Evolutionary conservation across 2,888 invertebrate species (phyloP).

Genomic region (Eupithecia centaureata): DNA sequence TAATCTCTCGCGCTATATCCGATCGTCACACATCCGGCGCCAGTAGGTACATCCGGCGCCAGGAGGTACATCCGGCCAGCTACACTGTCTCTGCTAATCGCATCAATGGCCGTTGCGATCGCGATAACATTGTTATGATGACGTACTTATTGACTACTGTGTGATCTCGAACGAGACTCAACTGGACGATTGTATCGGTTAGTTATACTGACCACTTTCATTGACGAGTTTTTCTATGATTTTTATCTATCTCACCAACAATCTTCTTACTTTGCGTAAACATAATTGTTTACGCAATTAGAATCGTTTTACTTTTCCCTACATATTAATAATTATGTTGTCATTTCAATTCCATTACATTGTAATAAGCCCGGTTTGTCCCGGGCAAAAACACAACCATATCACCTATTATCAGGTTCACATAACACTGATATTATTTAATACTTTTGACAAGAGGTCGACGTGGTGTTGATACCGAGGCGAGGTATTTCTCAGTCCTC

Average conservation of each 20-base stretch:
- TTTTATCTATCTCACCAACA: too few species aligned
- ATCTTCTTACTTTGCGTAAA: too few species aligned
- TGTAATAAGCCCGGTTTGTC: too few species aligned
- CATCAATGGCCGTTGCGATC: conserved; percentile 30
- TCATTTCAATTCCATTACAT: too few species aligned
- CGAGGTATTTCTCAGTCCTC: neutral
- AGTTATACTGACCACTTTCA: neutral
- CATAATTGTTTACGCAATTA: too few species aligned
- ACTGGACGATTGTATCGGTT: neutral
- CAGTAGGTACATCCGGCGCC: conserved; percentile 18
- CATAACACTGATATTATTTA: too few species aligned
- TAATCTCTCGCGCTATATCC: neutral
- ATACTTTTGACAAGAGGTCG: too few species aligned
- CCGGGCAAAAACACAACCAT: too few species aligned
- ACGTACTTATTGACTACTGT: neutral
- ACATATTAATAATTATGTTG: too few species aligned
- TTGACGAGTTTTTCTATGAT: neutral
- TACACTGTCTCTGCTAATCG: conserved; percentile 31
- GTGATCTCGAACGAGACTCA: neutral
- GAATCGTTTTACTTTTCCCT: too few species aligned
- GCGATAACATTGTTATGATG: conserved; percentile 15
- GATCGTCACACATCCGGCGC: conserved; percentile 2
- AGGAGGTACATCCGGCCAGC: conserved; percentile 22
- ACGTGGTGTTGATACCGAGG: too few species aligned
- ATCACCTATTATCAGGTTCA: too few species aligned